Conservation (phyloP, 2,113 vertebrate species). For the Oryzias celebensis region DNA sequence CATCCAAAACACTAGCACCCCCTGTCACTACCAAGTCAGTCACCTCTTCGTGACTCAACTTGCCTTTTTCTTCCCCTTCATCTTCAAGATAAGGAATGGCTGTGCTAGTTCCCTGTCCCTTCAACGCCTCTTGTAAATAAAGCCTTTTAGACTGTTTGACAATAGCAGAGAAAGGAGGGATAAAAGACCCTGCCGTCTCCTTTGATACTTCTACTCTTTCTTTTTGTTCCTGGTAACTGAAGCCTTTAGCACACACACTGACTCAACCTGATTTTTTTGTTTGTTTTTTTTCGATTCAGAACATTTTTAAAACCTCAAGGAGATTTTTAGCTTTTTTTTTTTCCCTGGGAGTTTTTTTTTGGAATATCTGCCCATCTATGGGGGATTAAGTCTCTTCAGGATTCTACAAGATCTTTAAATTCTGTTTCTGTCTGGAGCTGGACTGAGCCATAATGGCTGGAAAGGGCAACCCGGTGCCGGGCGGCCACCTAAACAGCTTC, state of each 20-base stretch:
- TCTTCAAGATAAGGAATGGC: constrained; percentile 62
- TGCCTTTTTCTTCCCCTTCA: constrained; percentile 34
- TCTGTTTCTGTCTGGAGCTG: constrained; percentile 45
- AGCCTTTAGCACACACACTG: constrained; percentile 35
- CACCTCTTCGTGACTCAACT: constrained; percentile 61
- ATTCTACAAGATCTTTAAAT: constrained; percentile 37
- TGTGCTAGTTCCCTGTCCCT: constrained; percentile 22
- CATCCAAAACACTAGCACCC: constrained; percentile 42
- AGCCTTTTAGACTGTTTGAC: constrained; percentile 46
- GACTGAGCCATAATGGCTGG: constrained; percentile 85
- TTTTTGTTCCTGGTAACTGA: constrained; percentile 49
- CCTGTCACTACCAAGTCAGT: constrained; percentile 50
- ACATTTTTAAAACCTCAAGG: constrained; percentile 25
- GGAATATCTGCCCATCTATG: constrained; percentile 64
- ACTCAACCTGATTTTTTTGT: constrained; percentile 37
- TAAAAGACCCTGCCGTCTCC: constrained; percentile 32
- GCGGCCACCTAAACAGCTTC: constrained; percentile 90
- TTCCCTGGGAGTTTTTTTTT: background rate
- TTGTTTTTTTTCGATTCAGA: background rate
- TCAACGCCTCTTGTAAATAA: constrained; percentile 64
- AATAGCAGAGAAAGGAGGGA: constrained; percentile 56
- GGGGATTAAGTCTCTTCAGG: constrained; percentile 57
- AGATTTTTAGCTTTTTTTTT: constrained; percentile 4
- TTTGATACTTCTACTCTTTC: constrained; percentile 25
- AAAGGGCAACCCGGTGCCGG: constrained; percentile 87